Evolutionary conservation across 2,888 invertebrate genomes (phyloP), one percentile per base, ranked within the genome.

Genomic region (Latheticus oryzae): DNA sequence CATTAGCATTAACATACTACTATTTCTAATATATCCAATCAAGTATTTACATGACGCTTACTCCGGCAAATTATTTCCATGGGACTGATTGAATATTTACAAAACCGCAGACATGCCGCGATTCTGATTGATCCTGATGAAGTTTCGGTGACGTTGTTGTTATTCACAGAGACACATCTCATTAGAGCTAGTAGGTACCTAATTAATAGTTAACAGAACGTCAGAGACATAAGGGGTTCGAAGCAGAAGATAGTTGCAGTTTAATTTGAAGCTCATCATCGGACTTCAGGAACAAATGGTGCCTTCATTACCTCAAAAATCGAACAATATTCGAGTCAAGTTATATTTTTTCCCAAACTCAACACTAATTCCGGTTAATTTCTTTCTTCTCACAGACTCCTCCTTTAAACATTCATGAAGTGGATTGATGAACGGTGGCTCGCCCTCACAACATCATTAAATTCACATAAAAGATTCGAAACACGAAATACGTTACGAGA

Each of bases 181-280:
- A 47, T 47, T 47, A 47, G 47, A 47, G 32, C 47, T 35, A 47
- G n/a, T n/a, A n/a, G n/a, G 47, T 35, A 23, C 47, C 47, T 35
- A 47, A 47, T 47, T 47, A 47, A 47, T 47, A 47, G 47, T 47
- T 47, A 47, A 47, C 47, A 24, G 35, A 32, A 47, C 47, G 47
- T 47, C 47, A 47, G 33, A 47, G 33, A 47, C 47, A 47, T 32
- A 47, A 47, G 47, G 47, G 47, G 12, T 24, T 23, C 9, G 9
- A 15, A 42, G 16, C 47, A 24, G 4, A 21, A 47, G 47, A 47
- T 35, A 32, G 47, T 9, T 16, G n/a, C 23, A 35, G 47, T 35
- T 47, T 47, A 47, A 47, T 47, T 47, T 24, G n/a, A n/a, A n/a
- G n/a, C n/a, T n/a, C n/a, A n/a, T n/a, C n/a, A n/a, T n/a, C n/a